These are phyloP conservation scores for Spodoptera frugiperda DNA, from an alignment of 1,140 invertebrate genomes.

Conservation along the genomic window DNA sequence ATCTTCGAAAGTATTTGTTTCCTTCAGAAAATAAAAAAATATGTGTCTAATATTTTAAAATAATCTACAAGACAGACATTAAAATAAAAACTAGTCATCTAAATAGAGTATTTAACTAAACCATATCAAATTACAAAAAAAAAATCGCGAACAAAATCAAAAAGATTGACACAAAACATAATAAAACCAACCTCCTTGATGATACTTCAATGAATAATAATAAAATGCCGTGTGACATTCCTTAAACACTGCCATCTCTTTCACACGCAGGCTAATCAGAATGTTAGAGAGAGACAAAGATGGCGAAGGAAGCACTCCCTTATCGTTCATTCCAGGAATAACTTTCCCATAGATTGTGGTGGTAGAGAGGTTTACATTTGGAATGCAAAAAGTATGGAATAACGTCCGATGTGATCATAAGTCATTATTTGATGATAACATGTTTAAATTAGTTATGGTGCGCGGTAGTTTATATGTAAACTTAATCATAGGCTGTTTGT, in stretches of 20 bases:
- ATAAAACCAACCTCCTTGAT: conserved; percentile 12
- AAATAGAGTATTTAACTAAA: no score
- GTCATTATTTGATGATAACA: conserved; percentile 39
- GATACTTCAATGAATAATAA: conserved; percentile 68
- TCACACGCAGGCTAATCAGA: conserved; percentile 25
- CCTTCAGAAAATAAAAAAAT: no score
- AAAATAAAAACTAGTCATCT: no score
- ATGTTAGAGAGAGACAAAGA: conserved; percentile 60
- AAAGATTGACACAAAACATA: conserved; percentile 34
- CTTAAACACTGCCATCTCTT: conserved; percentile 58
- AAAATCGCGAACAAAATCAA: background rate
- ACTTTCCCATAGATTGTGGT: conserved; percentile 82
- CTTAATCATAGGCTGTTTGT: no score
- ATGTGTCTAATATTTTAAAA: no score
- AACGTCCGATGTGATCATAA: conserved; percentile 59
- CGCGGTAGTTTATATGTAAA: no score
- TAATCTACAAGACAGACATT: no score
- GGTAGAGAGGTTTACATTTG: conserved; percentile 65
- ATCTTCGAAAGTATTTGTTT: no score
- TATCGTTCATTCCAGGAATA: conserved; percentile 83
- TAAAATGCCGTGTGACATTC: conserved; percentile 79
- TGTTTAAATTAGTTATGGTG: background rate
- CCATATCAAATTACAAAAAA: background rate
- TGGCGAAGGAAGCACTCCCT: conserved; percentile 74
- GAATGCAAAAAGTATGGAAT: conserved; percentile 79